Conservation (phyloP, 2,888 invertebrate species). For the Plagodis pulveraria region DNA sequence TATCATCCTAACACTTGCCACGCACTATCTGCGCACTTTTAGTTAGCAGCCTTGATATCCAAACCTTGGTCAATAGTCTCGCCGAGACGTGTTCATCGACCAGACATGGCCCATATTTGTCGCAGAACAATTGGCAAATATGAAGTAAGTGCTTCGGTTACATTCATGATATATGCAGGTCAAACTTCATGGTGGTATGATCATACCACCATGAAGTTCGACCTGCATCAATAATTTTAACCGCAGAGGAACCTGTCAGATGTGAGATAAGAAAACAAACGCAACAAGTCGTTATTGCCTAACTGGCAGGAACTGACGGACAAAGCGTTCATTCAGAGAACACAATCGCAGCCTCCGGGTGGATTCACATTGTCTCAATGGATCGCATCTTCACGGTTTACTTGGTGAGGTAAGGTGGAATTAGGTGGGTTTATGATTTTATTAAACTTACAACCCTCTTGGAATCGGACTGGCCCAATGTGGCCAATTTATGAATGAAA, state of each 20-base stretch:
- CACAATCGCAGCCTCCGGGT: slow-evolving; percentile 35
- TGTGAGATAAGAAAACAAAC: slow-evolving; percentile 33
- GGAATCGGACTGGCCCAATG: too few relatives aligned
- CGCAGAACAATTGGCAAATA: not conserved
- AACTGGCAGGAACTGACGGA: slow-evolving; percentile 20
- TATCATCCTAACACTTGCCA: too few relatives aligned
- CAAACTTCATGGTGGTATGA: too few relatives aligned
- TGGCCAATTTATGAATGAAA: too few relatives aligned
- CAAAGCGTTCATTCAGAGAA: slow-evolving; percentile 35
- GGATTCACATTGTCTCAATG: slow-evolving; percentile 37
- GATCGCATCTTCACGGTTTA: slow-evolving; percentile 37
- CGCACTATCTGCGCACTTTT: too few relatives aligned
- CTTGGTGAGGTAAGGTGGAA: slow-evolving; percentile 31
- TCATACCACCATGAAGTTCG: slow-evolving; percentile 22
- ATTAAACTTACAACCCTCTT: too few relatives aligned
- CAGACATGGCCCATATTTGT: not conserved
- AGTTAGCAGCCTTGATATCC: too few relatives aligned
- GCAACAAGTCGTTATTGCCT: slow-evolving; percentile 38
- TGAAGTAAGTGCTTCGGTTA: not conserved
- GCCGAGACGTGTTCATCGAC: not conserved
- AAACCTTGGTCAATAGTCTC: too few relatives aligned
- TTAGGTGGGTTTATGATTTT: slow-evolving; percentile 25
- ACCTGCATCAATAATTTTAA: slow-evolving; percentile 20
- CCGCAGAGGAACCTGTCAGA: slow-evolving; percentile 27
- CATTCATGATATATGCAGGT: too few relatives aligned